phyloP scores from a whole-genome alignment of 2,797 vertebrate genomes.

The Gobio occitaniae region DNA sequence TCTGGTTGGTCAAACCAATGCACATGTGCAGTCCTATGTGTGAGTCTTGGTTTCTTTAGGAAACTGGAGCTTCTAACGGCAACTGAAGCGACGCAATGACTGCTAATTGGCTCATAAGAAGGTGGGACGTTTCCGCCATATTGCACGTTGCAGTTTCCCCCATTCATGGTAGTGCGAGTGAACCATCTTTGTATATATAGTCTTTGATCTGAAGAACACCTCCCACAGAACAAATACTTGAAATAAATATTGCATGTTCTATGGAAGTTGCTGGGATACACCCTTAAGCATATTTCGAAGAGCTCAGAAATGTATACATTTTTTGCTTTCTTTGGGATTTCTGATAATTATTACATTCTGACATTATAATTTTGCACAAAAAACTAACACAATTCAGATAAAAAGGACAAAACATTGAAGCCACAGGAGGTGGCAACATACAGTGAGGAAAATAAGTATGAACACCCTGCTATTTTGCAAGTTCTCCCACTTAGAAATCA shows the following conservation, averaged over 20 bases:
- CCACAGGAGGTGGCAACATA: not conserved
- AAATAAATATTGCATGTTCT: slow-evolving; percentile 11
- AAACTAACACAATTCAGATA: not conserved
- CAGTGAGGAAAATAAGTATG: no score
- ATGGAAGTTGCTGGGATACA: not conserved
- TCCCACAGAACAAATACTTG: not conserved
- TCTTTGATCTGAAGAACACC: not conserved
- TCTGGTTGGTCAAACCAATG: no score
- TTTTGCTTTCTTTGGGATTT: slow-evolving; percentile 3
- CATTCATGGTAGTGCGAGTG: not conserved
- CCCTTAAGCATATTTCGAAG: not conserved
- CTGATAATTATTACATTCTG: not conserved
- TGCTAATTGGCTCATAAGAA: no score
- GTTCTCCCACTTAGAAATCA: no score
- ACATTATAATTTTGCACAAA: not conserved
- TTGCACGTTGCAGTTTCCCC: not conserved
- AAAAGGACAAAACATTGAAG: not conserved
- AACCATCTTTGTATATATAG: not conserved
- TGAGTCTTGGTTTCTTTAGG: no score
- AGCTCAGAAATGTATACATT: not conserved
- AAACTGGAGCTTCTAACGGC: no score
- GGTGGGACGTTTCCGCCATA: no score
- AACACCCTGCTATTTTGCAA: no score
- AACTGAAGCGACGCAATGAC: no score
- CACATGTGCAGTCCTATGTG: no score